These are phyloP conservation scores for Excalfactoria chinensis DNA, from an alignment of 2,113 vertebrate genomes.

Conservation along the genomic window DNA sequence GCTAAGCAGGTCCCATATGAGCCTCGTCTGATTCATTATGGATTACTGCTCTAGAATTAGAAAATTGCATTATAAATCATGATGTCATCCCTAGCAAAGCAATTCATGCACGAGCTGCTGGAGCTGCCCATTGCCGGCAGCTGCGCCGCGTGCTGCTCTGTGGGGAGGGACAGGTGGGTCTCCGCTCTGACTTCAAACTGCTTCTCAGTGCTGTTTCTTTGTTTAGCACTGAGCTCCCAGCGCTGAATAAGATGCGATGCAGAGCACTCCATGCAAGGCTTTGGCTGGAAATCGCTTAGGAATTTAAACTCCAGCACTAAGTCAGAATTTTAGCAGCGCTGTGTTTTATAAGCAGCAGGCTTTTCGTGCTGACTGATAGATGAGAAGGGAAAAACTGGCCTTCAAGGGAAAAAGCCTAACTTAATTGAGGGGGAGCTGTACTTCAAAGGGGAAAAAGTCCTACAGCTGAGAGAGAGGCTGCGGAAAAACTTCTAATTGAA, in stretches of 20 bases:
- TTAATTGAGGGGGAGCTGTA: not conserved
- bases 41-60: slow-evolving; percentile 63
- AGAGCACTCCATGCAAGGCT: not conserved
- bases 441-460: not conserved
- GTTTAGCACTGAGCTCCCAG: not conserved
- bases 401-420: not conserved
- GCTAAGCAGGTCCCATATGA: slow-evolving; percentile 26
- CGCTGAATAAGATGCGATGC: not conserved
- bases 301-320: not conserved
- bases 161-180: not conserved
- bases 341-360: not conserved
- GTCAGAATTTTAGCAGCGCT: not conserved
- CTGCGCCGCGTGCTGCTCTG: slow-evolving; percentile 18
- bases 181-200: not conserved
- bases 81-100: slow-evolving; percentile 73
- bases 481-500: not conserved
- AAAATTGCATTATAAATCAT: slow-evolving; percentile 62
- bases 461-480: not conserved
- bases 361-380: not conserved
- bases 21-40: slow-evolving; percentile 22
- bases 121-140: slow-evolving; percentile 43
- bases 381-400: not conserved
- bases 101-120: slow-evolving; percentile 2
- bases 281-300: not conserved
- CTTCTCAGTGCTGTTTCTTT: not conserved